Conservation (phyloP, 2,888 invertebrate genomes). For the Chloromyia formosa region DNA sequence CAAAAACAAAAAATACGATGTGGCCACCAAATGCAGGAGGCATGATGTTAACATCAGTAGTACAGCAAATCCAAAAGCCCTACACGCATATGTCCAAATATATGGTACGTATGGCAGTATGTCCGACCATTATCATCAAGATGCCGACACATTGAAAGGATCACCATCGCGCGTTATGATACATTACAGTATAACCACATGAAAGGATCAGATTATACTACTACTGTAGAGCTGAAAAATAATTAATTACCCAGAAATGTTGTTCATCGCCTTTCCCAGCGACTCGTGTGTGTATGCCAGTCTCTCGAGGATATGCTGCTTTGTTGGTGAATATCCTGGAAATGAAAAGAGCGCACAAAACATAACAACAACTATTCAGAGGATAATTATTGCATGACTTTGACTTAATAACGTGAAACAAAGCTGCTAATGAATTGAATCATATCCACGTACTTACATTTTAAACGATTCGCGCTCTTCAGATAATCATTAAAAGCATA, state of each 20-base stretch:
- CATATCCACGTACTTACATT: no score
- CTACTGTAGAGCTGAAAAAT: background rate
- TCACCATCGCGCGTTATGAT: background rate
- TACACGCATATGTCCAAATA: constrained; percentile 45
- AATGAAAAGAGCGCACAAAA: background rate
- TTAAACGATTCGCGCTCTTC: no score
- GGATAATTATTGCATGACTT: no score
- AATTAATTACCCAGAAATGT: constrained; percentile 58
- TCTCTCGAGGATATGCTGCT: constrained; percentile 48
- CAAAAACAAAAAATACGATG: constrained; percentile 67
- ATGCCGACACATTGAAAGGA: background rate
- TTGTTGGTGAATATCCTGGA: background rate
- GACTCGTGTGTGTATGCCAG: constrained; percentile 61
- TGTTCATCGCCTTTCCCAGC: constrained; percentile 58
- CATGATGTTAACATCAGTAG: constrained; percentile 66
- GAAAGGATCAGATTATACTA: background rate
- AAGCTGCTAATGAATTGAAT: no score
- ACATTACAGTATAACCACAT: no score
- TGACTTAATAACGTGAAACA: no score
- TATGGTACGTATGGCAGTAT: background rate
- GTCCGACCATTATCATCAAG: background rate
- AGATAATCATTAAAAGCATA: no score
- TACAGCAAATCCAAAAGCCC: constrained; percentile 65
- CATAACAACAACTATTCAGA: no score
- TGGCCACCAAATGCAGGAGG: constrained; percentile 67